phyloP scores from a whole-genome alignment of 1,140 invertebrate species.

The Battus philenor region DNA sequence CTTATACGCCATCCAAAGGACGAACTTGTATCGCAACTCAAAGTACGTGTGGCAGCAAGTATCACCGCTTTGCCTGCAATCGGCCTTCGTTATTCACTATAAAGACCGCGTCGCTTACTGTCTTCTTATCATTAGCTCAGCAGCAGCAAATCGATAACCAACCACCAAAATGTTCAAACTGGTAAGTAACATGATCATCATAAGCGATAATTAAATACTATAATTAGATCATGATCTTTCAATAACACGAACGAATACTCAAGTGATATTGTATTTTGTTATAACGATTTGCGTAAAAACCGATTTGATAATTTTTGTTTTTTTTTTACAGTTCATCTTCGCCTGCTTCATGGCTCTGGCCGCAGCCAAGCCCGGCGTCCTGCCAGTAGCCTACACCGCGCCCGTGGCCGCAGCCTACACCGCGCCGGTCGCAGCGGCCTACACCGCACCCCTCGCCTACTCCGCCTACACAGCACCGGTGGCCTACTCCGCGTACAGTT shows the following conservation, averaged over 20 bases:
- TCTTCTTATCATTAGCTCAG: constrained; percentile 23
- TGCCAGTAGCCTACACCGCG: constrained; percentile 37
- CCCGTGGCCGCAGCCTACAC: constrained; percentile 47
- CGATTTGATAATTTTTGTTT: neutral
- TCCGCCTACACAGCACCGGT: constrained; percentile 52
- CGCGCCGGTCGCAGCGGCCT: constrained; percentile 42
- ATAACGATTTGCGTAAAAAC: no score
- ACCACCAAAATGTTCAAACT: constrained; percentile 34
- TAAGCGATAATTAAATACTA: no score
- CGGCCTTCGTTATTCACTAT: constrained; percentile 31
- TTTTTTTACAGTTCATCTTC: constrained; percentile 64
- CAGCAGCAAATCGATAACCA: constrained; percentile 22
- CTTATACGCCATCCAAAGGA: constrained; percentile 7
- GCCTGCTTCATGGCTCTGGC: constrained; percentile 61
- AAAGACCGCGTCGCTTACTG: constrained; percentile 18
- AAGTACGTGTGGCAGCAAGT: constrained; percentile 16
- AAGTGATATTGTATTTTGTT: no score
- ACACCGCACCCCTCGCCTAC: constrained; percentile 52
- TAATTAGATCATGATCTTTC: no score
- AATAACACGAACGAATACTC: no score
- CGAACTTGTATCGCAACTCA: constrained; percentile 8
- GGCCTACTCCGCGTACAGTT: constrained; percentile 46
- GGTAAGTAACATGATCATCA: no score
- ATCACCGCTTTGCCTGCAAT: constrained; percentile 21
- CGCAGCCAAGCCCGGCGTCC: constrained; percentile 52